Conservation (phyloP, 53 echinoderm and acorn worm genomes). For the Astropecten irregularis region DNA sequence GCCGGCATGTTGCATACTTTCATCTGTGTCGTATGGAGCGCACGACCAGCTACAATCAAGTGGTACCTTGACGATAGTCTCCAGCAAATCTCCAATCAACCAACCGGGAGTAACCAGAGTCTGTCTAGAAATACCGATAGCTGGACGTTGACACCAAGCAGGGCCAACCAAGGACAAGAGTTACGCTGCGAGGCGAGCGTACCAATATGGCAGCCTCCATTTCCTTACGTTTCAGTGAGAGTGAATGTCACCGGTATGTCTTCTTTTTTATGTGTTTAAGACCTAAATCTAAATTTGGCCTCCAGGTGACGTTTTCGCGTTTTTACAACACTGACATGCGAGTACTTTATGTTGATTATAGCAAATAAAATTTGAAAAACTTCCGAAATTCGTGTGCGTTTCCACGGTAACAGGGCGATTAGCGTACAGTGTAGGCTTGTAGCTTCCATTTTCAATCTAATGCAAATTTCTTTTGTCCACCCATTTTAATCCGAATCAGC, state of each 20-base stretch:
- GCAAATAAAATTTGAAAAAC: no score
- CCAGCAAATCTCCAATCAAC: neutral
- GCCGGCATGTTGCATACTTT: neutral
- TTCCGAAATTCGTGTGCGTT: no score
- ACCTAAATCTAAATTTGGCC: no score
- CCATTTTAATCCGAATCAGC: no score
- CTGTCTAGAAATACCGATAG: neutral
- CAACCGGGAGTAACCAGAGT: neutral
- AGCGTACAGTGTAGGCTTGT: no score
- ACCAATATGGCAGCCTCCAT: neutral
- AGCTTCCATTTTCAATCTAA: no score
- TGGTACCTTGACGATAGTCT: slow-evolving; percentile 1
- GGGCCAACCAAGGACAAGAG: neutral
- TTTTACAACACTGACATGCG: no score
- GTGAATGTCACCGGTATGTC: neutral
- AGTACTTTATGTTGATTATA: no score
- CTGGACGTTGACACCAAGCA: neutral
- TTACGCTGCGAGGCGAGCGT: neutral
- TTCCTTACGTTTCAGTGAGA: neutral
- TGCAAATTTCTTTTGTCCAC: no score
- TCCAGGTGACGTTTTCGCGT: no score
- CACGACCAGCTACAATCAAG: slow-evolving; percentile 23
- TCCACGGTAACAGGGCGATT: no score
- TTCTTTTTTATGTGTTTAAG: no score
- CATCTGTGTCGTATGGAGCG: neutral